Base-by-base conservation (phyloP, 2,797 vertebrate genomes). In the Melanogrammus aeglefinus region DNA sequence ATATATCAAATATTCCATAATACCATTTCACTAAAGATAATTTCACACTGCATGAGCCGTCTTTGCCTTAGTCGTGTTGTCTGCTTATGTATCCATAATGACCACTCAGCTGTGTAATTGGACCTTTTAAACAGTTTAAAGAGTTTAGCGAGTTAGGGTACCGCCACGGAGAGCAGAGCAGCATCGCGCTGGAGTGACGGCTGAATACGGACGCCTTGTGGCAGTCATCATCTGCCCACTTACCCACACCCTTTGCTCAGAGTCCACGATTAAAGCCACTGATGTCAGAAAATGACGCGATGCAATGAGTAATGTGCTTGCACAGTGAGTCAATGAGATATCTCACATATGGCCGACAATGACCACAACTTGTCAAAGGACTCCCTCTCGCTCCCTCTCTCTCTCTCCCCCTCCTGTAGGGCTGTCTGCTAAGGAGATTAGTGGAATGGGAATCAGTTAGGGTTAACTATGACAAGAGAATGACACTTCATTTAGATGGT, bases 401-500 rank as follows among this genome's bases (percentile, higher is more conserved):
- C n/a, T n/a, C 27, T 74, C 66, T 72, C 72, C 79, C 76, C 41
- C 36, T n/a, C 90, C 86, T 92, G 89, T 86, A 82, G 90, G 86
- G 85, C 88, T 89, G 87, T 90, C 88, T 82, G n/a, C 87, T 91
- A 85, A 91, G 82, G 86, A 94, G 94, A 95, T 95, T 94, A 95
- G 89, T 77, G 84, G 83, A 63, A 86, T 85, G 86, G 89, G 91
- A 94, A 94, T 95, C 92, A 90, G n/a, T 94, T 92, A 92, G 90
- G 93, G 91, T 90, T 91, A 91, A 93, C 90, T 82, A 92, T 92
- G 94, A 94, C 91, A 91, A 87, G 91, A 91, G 91, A 95, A 91
- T 93, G 94, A 93, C 93, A 95, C 93, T 91, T 92, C 88, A 93
- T 95, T 95, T 93, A 89, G 89, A 93, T 89, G 90, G 84, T 80